Evolutionary conservation across 1,140 invertebrate genomes (phyloP).

Genomic region (Drosophila sproati): DNA sequence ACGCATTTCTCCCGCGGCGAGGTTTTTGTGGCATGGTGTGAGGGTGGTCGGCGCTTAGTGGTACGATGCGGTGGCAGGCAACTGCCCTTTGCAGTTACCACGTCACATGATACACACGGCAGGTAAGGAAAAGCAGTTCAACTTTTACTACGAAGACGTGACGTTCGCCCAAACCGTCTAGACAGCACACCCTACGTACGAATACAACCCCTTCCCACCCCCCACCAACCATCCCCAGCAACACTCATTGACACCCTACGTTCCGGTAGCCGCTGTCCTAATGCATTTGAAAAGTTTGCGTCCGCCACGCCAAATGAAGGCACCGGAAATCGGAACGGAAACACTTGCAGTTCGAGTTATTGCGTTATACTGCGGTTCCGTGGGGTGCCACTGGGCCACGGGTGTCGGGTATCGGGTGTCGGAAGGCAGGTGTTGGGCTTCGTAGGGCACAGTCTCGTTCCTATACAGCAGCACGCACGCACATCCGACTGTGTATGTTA

Average conservation of each 20-base stretch:
- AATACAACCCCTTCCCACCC: neutral
- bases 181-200: constrained; percentile 1
- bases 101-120: constrained; percentile 28
- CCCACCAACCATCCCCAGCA: neutral
- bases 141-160: constrained; percentile 72
- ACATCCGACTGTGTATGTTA: constrained; percentile 57
- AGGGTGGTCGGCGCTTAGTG: neutral
- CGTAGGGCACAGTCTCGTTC: no score
- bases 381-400: neutral
- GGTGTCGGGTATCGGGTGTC: neutral
- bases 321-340: constrained; percentile 80
- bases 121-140: constrained; percentile 26
- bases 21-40: neutral
- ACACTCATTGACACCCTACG: neutral
- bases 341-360: constrained; percentile 72
- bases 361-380: constrained; percentile 68
- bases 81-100: constrained; percentile 57
- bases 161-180: constrained; percentile 48
- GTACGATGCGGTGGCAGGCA: neutral
- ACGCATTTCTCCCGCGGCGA: neutral
- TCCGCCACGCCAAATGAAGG: constrained; percentile 56
- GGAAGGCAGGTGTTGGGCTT: neutral
- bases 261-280: constrained; percentile 30
- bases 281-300: constrained; percentile 75
- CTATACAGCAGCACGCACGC: constrained; percentile 28